Evolutionary conservation across 1,140 invertebrate species (phyloP).

Genomic region (Achroia grisella): DNA sequence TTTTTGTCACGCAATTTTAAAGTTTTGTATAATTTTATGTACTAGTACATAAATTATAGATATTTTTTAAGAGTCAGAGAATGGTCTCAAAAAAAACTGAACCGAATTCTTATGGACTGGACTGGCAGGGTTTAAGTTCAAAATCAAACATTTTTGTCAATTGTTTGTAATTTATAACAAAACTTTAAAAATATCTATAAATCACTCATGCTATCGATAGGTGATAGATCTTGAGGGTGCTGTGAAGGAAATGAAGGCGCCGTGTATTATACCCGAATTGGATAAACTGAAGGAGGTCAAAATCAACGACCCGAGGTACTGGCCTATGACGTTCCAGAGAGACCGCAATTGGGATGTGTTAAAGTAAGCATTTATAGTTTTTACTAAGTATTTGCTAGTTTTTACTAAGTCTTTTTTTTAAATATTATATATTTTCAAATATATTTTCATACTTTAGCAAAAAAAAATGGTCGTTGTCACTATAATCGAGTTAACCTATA

Average conservation of each 20-base stretch:
- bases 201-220: slow-evolving; percentile 14
- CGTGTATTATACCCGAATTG: slow-evolving; percentile 90
- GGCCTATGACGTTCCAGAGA: slow-evolving; percentile 88
- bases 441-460: no score
- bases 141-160: background rate
- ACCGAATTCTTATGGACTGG: no score
- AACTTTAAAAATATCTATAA: background rate
- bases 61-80: no score
- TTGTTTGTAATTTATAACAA: background rate
- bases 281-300: slow-evolving; percentile 83
- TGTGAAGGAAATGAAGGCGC: slow-evolving; percentile 80
- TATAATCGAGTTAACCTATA: no score
- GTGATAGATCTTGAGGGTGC: slow-evolving; percentile 65
- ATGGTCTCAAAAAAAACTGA: no score
- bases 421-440: no score
- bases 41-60: no score
- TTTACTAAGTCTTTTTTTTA: no score
- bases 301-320: slow-evolving; percentile 89
- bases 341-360: slow-evolving; percentile 89
- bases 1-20: no score
- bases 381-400: no score
- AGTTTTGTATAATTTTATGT: no score
- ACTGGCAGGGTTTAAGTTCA: background rate
- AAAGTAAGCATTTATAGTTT: slow-evolving; percentile 68
- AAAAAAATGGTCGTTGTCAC: no score